These are phyloP conservation scores for Benthosema pterotum DNA, from an alignment of 2,797 vertebrate genomes.

Conservation along the genomic window DNA sequence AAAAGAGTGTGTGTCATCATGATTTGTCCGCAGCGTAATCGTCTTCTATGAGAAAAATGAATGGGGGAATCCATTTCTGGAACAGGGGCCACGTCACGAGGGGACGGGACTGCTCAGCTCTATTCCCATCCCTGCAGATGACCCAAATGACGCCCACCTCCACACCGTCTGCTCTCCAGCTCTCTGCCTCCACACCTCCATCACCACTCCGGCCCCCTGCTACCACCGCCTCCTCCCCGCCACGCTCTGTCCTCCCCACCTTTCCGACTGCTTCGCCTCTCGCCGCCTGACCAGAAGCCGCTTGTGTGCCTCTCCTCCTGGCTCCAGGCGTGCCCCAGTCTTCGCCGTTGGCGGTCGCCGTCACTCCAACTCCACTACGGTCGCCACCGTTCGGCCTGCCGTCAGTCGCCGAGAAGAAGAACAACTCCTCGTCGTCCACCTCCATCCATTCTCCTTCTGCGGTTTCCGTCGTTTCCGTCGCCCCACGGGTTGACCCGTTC, in stretches of 20 bases:
- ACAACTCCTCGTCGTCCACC: no score
- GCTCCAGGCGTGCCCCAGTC: background rate
- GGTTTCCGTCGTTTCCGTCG: no score
- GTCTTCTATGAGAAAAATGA: no score
- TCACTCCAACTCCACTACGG: constrained; percentile 5
- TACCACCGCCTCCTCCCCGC: constrained; percentile 2
- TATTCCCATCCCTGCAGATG: no score
- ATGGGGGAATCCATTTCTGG: no score
- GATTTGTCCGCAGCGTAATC: no score
- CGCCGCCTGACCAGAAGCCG: background rate
- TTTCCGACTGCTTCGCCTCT: background rate
- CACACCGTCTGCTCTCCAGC: no score
- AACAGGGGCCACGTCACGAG: no score
- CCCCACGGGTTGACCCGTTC: background rate
- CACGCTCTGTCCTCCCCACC: constrained; percentile 2
- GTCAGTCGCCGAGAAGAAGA: background rate
- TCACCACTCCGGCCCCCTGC: background rate
- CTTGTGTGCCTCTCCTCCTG: background rate
- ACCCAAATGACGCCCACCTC: no score
- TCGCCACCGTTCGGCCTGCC: background rate
- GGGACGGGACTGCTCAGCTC: no score
- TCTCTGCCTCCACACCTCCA: background rate
- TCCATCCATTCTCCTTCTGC: no score
- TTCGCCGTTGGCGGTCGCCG: constrained; percentile 8
- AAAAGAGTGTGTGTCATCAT: no score